phyloP scores from a whole-genome alignment of 2,113 vertebrate genomes.

The Neogale vison region DNA sequence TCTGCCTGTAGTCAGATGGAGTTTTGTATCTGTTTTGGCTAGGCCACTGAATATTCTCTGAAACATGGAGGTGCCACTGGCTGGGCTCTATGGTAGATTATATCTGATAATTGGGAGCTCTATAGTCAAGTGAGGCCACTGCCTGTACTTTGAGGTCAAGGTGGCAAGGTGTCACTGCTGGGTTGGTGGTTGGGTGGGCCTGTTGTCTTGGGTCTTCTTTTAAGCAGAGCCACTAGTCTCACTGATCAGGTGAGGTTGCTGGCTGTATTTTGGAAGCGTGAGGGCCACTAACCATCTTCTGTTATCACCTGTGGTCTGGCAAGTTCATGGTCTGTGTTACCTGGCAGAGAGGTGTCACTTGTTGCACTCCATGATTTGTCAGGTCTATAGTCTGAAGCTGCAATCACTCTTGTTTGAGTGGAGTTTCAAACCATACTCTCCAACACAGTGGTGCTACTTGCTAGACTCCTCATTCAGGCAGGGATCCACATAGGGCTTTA shows the following conservation, averaged over 20 bases:
- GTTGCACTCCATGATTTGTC: background rate
- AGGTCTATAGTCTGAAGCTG: background rate
- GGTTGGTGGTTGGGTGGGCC: background rate
- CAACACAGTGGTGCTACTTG: background rate
- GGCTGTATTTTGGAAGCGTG: background rate
- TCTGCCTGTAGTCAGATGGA: background rate
- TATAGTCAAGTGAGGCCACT: background rate
- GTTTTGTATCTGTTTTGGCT: background rate
- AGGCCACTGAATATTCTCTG: background rate
- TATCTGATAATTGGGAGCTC: background rate
- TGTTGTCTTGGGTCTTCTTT: background rate
- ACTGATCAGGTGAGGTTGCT: background rate
- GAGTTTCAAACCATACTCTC: background rate
- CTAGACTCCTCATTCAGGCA: background rate
- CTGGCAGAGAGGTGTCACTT: background rate
- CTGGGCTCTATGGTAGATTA: background rate
- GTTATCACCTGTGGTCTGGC: background rate
- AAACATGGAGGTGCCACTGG: background rate
- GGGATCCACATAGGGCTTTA: background rate
- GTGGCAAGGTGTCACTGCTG: background rate
- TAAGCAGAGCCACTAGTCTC: background rate
- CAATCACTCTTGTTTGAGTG: background rate
- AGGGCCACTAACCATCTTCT: background rate
- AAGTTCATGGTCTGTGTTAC: background rate
- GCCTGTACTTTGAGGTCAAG: background rate